Evolutionary conservation across 2,888 invertebrate species (phyloP).

Genomic region (Orthosia incerta): DNA sequence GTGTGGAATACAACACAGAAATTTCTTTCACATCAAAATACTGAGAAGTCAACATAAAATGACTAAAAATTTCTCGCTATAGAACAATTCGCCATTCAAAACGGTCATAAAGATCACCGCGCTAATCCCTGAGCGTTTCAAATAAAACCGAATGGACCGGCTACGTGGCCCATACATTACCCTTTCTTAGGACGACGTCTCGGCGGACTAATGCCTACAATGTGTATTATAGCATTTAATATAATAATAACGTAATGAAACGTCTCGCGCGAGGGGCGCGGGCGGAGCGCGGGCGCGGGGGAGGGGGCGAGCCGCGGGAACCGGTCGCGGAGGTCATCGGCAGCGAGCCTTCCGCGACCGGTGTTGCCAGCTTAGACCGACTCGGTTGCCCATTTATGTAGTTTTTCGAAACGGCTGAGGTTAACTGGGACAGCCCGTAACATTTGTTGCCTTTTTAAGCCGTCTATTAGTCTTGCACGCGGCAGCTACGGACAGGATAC

Average conservation of each 20-base stretch:
- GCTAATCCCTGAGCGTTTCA: conserved; percentile 79
- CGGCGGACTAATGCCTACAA: conserved; percentile 88
- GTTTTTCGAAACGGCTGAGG: conserved; percentile 77
- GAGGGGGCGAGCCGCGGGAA: conserved; percentile 80
- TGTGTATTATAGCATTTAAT: conserved; percentile 91
- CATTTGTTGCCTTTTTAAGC: conserved; percentile 76
- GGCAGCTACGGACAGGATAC: conserved; percentile 64
- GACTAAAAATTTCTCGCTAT: conserved; percentile 72
- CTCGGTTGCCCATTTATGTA: conserved; percentile 80
- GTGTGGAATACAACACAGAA: conserved; percentile 71
- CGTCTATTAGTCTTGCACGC: conserved; percentile 71
- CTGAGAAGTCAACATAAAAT: conserved; percentile 72
- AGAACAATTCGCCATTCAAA: conserved; percentile 83
- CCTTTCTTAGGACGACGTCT: conserved; percentile 83
- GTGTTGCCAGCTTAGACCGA: conserved; percentile 82
- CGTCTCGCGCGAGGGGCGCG: conserved; percentile 81
- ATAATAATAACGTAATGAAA: conserved; percentile 91
- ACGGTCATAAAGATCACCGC: conserved; percentile 81
- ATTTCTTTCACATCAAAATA: conserved; percentile 69
- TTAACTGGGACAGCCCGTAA: conserved; percentile 79
- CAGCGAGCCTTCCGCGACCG: conserved; percentile 89
- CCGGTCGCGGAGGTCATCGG: conserved; percentile 91
- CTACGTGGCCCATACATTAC: conserved; percentile 80
- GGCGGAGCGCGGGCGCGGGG: conserved; percentile 69
- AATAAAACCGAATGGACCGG: conserved; percentile 79